A percentile compares a stretch with the other conserved stretches of the same genome.
These are phyloP conservation scores for Orientallactaga sibirica DNA, from an alignment of 2,797 vertebrate genomes.

Conservation along the genomic window DNA sequence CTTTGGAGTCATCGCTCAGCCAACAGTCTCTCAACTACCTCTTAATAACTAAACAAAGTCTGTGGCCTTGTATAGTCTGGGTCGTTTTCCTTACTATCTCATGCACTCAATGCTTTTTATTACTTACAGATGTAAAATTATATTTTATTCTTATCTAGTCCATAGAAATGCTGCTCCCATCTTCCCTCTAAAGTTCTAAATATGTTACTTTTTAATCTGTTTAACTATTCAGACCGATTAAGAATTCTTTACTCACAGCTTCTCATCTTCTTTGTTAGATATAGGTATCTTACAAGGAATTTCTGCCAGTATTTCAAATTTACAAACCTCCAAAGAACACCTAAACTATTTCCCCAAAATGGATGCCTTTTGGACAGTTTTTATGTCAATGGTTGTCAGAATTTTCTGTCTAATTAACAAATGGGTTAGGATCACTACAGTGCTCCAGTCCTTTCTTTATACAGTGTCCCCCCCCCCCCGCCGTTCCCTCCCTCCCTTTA, in stretches of 20 bases:
- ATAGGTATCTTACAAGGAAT: background rate
- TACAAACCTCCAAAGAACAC: background rate
- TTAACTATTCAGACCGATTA: slow-evolving; percentile 40
- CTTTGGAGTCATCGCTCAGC: too few relatives aligned
- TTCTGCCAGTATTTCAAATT: slow-evolving; percentile 3
- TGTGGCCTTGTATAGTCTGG: background rate
- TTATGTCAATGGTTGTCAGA: background rate
- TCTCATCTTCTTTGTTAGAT: slow-evolving; percentile 34
- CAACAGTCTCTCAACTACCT: too few relatives aligned
- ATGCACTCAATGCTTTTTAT: slow-evolving; percentile 19
- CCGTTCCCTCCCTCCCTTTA: too few relatives aligned
- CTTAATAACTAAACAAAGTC: too few relatives aligned
- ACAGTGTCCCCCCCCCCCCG: background rate
- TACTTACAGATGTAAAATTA: slow-evolving; percentile 38
- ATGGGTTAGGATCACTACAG: background rate
- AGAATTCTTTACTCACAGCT: background rate
- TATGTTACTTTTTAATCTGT: slow-evolving; percentile 19
- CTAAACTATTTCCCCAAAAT: background rate
- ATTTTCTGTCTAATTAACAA: background rate
- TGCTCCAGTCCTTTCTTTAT: background rate
- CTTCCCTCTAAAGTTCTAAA: background rate
- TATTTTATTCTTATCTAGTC: background rate
- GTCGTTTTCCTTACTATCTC: background rate
- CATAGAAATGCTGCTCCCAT: slow-evolving; percentile 34
- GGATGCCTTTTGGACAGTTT: background rate